phyloP scores from a whole-genome alignment of 1,140 invertebrate genomes.

The Euura lappo region DNA sequence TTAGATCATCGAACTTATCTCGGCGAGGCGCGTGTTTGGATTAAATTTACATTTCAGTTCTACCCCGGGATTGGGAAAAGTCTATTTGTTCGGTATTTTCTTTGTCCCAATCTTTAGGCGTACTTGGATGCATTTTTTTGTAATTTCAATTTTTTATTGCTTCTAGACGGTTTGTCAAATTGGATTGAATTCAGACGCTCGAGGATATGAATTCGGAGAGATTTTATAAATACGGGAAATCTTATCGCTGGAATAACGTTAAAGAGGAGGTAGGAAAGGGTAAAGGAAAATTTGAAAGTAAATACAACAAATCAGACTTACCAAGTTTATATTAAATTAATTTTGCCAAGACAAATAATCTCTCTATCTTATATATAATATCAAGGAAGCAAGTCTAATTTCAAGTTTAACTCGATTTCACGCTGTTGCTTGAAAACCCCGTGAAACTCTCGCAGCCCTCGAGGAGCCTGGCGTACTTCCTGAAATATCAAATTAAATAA shows the following conservation, averaged over 20 bases:
- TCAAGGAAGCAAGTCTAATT: neutral
- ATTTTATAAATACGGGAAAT: no score
- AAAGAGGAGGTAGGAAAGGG: neutral
- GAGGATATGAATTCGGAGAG: neutral
- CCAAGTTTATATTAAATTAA: constrained; percentile 14
- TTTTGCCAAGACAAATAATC: constrained; percentile 3
- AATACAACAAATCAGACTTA: constrained; percentile 9
- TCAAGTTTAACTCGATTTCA: constrained; percentile 10
- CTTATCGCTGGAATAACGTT: no score
- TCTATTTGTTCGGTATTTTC: neutral
- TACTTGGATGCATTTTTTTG: no score
- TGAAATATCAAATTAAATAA: constrained; percentile 8
- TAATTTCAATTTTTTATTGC: no score
- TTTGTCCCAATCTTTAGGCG: neutral
- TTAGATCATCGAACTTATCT: constrained; percentile 6
- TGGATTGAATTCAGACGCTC: constrained; percentile 11
- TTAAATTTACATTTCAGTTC: neutral
- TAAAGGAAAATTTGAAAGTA: constrained; percentile 3
- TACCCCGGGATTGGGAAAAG: neutral
- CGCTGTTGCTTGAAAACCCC: constrained; percentile 7
- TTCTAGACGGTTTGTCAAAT: constrained; percentile 5
- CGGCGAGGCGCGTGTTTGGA: neutral
- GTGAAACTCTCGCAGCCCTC: neutral
- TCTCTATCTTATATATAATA: neutral
- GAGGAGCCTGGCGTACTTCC: constrained; percentile 7